Conservation (phyloP, 2,113 vertebrate genomes). For the Syrmaticus mikado region DNA sequence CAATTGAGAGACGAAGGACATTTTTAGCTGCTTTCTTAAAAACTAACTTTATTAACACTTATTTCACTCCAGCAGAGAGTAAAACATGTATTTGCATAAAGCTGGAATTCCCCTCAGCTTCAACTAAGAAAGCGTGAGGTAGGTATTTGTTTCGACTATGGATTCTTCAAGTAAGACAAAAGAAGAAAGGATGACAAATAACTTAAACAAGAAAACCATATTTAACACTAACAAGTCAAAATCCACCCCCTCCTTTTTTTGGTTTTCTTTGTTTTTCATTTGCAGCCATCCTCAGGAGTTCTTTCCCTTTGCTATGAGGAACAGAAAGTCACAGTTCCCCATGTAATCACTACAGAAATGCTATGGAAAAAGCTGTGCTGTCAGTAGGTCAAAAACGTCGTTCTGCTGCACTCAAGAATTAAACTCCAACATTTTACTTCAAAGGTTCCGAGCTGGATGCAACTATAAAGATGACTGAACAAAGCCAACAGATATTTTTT, state of each 20-base stretch:
- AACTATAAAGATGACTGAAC: neutral
- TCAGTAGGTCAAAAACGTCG: neutral
- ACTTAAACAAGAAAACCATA: neutral
- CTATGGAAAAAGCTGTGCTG: neutral
- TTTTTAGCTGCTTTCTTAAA: conserved; percentile 23
- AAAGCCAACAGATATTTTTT: neutral
- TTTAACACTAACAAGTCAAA: neutral
- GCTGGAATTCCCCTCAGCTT: neutral
- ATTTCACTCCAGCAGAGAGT: neutral
- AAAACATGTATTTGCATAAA: neutral
- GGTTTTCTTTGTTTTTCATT: neutral
- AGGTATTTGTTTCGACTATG: neutral
- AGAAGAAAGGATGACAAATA: neutral
- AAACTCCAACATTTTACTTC: neutral
- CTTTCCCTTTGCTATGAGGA: neutral
- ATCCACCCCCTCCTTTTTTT: neutral
- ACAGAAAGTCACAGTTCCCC: neutral
- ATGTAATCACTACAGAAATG: neutral
- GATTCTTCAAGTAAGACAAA: neutral
- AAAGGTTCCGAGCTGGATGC: neutral
- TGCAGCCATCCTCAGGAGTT: neutral
- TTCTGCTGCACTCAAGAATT: neutral
- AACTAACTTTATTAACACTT: neutral
- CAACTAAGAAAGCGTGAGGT: neutral
- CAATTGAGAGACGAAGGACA: neutral